These are phyloP conservation scores for Thamnophis sirtalis DNA, from an alignment of 2,113 vertebrate species.

Conservation along the genomic window DNA sequence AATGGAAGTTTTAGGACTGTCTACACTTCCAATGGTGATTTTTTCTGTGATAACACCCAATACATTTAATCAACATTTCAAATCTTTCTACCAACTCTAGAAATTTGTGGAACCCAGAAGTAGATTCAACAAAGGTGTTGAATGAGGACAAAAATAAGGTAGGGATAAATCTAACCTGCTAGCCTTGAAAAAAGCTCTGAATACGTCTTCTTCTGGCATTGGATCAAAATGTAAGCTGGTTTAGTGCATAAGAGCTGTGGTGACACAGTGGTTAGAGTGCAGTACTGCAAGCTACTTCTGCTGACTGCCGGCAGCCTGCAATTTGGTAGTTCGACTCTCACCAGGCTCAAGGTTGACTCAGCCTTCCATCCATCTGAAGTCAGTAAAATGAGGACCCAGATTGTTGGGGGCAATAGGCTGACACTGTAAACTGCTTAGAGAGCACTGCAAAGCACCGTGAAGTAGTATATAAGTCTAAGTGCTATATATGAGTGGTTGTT, in stretches of 20 bases:
- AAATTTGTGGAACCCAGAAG: background rate
- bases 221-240: background rate
- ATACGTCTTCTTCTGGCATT: background rate
- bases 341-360: too few relatives aligned
- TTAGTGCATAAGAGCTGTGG: background rate
- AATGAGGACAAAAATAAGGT: background rate
- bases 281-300: too few relatives aligned
- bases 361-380: too few relatives aligned
- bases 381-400: too few relatives aligned
- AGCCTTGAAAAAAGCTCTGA: background rate
- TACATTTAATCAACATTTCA: background rate
- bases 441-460: too few relatives aligned
- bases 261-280: too few relatives aligned
- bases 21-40: background rate
- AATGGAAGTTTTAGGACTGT: background rate
- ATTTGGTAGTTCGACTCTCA: too few relatives aligned
- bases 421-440: too few relatives aligned
- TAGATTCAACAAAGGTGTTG: background rate
- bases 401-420: too few relatives aligned
- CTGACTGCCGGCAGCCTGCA: too few relatives aligned
- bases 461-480: too few relatives aligned
- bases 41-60: background rate
- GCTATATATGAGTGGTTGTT: background rate
- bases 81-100: background rate
- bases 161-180: background rate